Base-by-base conservation (phyloP, 2,888 invertebrate species). In the Drosophila gaucha region DNA sequence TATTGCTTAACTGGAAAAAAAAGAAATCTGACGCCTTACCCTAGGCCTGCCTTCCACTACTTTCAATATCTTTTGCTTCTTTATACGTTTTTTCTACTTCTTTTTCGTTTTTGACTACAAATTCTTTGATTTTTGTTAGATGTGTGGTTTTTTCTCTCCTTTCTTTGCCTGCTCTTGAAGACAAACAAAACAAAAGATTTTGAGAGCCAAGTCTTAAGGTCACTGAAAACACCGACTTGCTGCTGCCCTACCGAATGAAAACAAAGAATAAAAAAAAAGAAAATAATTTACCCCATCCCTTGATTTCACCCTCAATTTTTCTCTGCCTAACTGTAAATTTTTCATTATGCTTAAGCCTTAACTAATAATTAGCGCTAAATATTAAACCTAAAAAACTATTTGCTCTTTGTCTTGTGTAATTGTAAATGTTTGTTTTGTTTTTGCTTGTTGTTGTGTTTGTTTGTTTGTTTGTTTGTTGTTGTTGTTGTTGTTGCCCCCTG, bases 91-190 rank as follows among this genome's bases (percentile, higher is more conserved):
- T 14, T 14, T 24, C 2, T 24, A 5, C 18, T 44, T 44, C 33
- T 50, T 39, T 70, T 20, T 39, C 50, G 39, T 35, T 71, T 74
- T 82, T 85, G 80, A 82, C 80, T 77, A 83, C 80, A 74, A 82
- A 82, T 85, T 79, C 75, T 75, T 78, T 75, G 75, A 75, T 75
- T 75, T 78, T 71, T 71, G 75, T 78, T 78, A 8, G 39, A 16
- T 22, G 3, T 22, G 2, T 22, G 3, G 5, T 24, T 16, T 14
- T 14, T 39, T 4, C 24, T 26, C 6, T 38, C 6, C 12, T 12
- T 14, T 35, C 14, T 36, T 10, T 18, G n/a, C 9, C 10, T 16
- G 9, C 9, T 16, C 16, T 35, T 2, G 3, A n/a, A n/a, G n/a
- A n/a, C n/a, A n/a, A n/a, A n/a, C n/a, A n/a, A n/a, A n/a, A n/a